Evolutionary conservation across 2,797 vertebrate species (phyloP).

Genomic region (Hydrophis major): DNA sequence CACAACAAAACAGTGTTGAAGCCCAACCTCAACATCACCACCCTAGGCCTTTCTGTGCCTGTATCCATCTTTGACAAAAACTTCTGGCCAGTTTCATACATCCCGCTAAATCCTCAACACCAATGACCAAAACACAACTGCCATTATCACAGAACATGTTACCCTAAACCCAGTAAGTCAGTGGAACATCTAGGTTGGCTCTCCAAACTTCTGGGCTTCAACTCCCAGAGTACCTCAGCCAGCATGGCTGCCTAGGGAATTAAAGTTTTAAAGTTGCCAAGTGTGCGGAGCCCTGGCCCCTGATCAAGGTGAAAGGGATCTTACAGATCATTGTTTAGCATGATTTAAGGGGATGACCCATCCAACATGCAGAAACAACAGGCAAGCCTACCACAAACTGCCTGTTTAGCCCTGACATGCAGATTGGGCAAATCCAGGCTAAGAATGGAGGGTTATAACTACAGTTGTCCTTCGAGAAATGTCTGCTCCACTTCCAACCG

Average conservation of each 20-base stretch:
- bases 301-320: not conserved
- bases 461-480: not conserved
- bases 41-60: not conserved
- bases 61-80: not conserved
- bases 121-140: not conserved
- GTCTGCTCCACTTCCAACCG: too few relatives aligned
- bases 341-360: not conserved
- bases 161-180: not conserved
- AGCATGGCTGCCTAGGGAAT: not conserved
- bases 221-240: not conserved
- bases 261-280: not conserved
- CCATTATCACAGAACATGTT: not conserved
- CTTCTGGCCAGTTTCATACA: not conserved
- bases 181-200: not conserved
- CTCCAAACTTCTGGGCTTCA: not conserved
- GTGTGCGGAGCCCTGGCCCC: not conserved
- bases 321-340: not conserved
- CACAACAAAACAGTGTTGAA: not conserved
- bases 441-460: not conserved
- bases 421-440: not conserved
- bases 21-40: not conserved
- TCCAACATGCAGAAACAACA: not conserved
- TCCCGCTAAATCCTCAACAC: not conserved
- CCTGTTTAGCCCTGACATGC: not conserved
- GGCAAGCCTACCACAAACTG: not conserved